Conservation (phyloP, 1,140 invertebrate species). For the Magallana ariakensis region DNA sequence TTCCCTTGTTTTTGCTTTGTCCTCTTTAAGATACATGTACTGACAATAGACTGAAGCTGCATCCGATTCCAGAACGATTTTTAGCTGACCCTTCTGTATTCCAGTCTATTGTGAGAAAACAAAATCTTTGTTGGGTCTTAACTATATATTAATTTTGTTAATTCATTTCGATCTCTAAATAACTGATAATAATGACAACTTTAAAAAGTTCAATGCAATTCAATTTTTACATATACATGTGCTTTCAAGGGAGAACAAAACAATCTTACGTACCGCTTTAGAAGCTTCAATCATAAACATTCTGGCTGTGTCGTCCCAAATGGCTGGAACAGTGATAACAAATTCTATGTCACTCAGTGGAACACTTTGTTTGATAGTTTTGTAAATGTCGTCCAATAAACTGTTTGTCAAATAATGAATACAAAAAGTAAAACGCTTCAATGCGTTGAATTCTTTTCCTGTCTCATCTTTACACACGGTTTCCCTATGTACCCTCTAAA, state of each 20-base stretch:
- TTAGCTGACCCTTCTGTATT: background rate
- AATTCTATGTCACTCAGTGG: conserved; percentile 1
- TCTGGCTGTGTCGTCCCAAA: conserved; percentile 3
- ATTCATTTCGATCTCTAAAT: too few relatives aligned
- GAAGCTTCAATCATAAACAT: conserved; percentile 15
- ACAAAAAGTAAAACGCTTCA: background rate
- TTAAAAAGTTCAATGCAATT: too few relatives aligned
- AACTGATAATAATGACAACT: too few relatives aligned
- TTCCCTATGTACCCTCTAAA: background rate
- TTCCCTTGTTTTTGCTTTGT: background rate
- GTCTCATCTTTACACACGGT: conserved; percentile 2
- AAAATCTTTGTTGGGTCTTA: too few relatives aligned
- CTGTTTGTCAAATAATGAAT: background rate
- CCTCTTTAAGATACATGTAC: background rate
- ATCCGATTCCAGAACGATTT: background rate
- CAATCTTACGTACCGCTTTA: background rate
- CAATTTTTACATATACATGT: too few relatives aligned
- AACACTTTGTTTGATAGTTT: background rate
- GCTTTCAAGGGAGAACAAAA: too few relatives aligned
- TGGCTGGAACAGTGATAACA: conserved; percentile 14
- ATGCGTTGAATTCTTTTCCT: background rate
- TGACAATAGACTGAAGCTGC: conserved; percentile 14
- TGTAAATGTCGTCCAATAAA: background rate
- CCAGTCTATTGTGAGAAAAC: background rate
- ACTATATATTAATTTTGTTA: too few relatives aligned